Conservation (phyloP, 2,888 invertebrate genomes). For the Heterodera filipjevi region DNA sequence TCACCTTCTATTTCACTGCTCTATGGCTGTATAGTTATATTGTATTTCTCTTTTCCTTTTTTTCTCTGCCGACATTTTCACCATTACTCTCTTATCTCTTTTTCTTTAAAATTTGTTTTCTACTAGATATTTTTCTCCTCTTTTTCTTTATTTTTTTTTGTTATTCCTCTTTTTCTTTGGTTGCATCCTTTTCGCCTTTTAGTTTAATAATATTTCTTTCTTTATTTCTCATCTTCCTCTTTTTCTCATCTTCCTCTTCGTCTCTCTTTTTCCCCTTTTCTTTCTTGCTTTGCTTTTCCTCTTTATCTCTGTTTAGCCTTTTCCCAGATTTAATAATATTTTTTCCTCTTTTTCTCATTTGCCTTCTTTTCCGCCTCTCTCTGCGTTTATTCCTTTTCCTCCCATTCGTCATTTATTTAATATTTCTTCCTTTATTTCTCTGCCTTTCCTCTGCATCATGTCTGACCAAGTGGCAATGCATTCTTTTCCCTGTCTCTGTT, state of each 20-base stretch:
- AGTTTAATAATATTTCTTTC: background rate
- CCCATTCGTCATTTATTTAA: background rate
- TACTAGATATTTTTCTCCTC: background rate
- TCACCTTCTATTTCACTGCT: background rate
- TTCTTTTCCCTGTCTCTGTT: background rate
- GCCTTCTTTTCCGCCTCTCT: background rate
- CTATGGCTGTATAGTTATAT: too few relatives aligned
- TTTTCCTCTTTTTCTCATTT: background rate
- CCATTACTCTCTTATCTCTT: too few relatives aligned
- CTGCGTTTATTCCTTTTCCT: background rate
- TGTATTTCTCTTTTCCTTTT: too few relatives aligned
- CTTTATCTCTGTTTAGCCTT: background rate
- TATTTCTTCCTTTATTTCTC: background rate
- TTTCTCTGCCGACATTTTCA: too few relatives aligned
- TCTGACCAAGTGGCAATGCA: background rate
- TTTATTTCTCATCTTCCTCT: background rate
- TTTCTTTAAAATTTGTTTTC: too few relatives aligned
- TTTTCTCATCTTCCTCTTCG: background rate
- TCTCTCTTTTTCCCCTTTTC: background rate
- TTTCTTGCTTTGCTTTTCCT: background rate
- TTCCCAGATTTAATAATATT: background rate
- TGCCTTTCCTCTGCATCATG: background rate
- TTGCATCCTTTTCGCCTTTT: background rate
- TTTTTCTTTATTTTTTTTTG: background rate
- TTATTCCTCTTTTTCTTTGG: background rate